phyloP scores from a whole-genome alignment of 2,888 invertebrate genomes.

The Congeria kusceri region DNA sequence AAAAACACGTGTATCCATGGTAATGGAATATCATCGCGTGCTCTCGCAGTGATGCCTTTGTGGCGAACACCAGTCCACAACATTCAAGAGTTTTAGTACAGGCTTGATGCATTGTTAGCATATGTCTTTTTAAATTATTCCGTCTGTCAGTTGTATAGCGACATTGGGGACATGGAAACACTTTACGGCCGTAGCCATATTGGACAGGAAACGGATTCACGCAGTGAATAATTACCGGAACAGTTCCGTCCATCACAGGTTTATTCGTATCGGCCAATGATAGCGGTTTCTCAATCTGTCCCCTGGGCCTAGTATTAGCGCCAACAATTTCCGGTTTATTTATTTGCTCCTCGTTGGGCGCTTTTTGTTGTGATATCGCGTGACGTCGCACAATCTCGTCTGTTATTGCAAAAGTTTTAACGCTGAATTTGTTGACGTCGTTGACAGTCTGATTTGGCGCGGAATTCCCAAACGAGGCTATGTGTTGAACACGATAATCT shows the following conservation, averaged over 20 bases:
- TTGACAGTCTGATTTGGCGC: constrained; percentile 46
- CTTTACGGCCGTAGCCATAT: constrained; percentile 73
- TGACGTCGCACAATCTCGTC: constrained; percentile 40
- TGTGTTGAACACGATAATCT: constrained; percentile 52
- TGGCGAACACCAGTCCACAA: constrained; percentile 85
- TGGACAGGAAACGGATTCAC: constrained; percentile 58
- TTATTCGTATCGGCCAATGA: constrained; percentile 16
- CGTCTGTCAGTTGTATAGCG: constrained; percentile 84
- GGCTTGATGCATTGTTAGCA: constrained; percentile 85
- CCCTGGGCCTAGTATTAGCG: constrained; percentile 16
- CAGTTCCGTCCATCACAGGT: constrained; percentile 37
- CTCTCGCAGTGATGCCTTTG: constrained; percentile 85
- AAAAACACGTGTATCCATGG: constrained; percentile 85
- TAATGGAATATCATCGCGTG: constrained; percentile 85
- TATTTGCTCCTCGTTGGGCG: constrained; percentile 17
- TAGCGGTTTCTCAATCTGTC: constrained; percentile 14
- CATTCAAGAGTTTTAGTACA: constrained; percentile 84
- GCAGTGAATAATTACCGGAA: constrained; percentile 60
- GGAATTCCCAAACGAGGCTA: constrained; percentile 42
- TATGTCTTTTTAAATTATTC: constrained; percentile 86
- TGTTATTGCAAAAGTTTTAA: constrained; percentile 29
- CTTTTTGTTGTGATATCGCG: constrained; percentile 32
- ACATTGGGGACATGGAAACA: constrained; percentile 83
- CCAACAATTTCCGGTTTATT: constrained; percentile 12
- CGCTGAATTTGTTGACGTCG: constrained; percentile 58